Percentiles rank a stretch among this genome's conserved stretches.
phyloP scores from a whole-genome alignment of 2,797 vertebrate genomes.

The Spinibarbus caldwelli region DNA sequence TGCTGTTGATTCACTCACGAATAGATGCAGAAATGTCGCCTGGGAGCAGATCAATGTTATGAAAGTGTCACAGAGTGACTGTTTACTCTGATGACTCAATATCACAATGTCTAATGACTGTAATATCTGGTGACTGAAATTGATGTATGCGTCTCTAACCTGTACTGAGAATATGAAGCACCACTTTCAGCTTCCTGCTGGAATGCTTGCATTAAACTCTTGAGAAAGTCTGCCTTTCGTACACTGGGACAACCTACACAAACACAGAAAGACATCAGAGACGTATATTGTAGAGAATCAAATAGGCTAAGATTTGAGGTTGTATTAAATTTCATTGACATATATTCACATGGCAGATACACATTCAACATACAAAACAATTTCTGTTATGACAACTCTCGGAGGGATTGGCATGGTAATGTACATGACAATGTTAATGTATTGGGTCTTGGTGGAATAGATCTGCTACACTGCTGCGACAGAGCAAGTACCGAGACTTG shows the following conservation, averaged over 20 bases:
- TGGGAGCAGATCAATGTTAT: background rate
- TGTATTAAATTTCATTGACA: background rate
- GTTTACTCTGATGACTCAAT: background rate
- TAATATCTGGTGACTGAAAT: background rate
- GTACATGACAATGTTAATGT: too few species aligned
- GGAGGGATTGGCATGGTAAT: too few species aligned
- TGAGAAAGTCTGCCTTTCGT: constrained; percentile 71
- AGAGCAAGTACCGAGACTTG: too few species aligned
- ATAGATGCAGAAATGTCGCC: background rate
- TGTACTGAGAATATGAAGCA: constrained; percentile 55
- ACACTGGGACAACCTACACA: constrained; percentile 70
- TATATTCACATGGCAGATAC: background rate
- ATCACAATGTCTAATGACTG: background rate
- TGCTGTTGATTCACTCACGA: background rate
- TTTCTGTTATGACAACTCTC: too few species aligned
- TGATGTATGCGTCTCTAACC: constrained; percentile 53
- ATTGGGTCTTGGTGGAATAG: too few species aligned
- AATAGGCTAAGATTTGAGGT: background rate
- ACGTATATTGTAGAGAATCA: background rate
- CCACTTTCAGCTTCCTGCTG: constrained; percentile 69
- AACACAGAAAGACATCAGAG: background rate
- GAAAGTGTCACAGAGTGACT: background rate
- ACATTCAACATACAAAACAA: background rate
- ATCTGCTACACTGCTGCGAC: too few species aligned
- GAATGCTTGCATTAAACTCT: constrained; percentile 68